A percentile compares a stretch with the other conserved stretches of the same genome.
Evolutionary conservation across 1,140 invertebrate genomes (phyloP).

Genomic region (Adoxophyes honmai): DNA sequence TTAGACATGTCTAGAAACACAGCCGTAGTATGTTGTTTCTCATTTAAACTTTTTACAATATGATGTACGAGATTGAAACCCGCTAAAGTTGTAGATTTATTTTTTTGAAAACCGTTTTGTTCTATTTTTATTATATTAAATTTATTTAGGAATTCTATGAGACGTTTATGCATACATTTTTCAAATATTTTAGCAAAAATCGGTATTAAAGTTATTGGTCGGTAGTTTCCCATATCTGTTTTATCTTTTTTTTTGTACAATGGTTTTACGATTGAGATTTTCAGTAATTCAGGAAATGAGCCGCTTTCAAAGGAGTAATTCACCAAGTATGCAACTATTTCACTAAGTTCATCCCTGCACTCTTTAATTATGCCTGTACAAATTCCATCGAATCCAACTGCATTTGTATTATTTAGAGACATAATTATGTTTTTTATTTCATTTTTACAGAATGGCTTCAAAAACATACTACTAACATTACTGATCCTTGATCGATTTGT

Average conservation of each 20-base stretch:
- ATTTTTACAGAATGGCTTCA: not conserved
- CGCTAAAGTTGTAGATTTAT: slow-evolving; percentile 7
- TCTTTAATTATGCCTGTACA: slow-evolving; percentile 1
- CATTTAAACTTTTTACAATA: not conserved
- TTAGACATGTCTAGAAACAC: slow-evolving; percentile 9
- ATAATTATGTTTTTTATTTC: not conserved
- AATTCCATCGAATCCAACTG: slow-evolving; percentile 5
- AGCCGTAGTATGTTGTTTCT: not conserved
- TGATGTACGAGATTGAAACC: not conserved
- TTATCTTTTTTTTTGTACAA: slow-evolving; percentile 1
- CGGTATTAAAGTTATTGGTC: slow-evolving; percentile 2
- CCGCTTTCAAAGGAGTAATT: slow-evolving; percentile 2
- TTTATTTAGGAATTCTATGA: not conserved
- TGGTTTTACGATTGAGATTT: slow-evolving; percentile 8
- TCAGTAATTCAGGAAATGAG: not conserved
- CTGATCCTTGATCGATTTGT: no score
- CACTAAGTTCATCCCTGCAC: not conserved
- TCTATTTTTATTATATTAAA: not conserved
- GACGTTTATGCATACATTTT: not conserved
- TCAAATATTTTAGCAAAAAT: not conserved
- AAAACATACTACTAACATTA: slow-evolving; percentile 7
- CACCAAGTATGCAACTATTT: not conserved
- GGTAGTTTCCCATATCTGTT: not conserved
- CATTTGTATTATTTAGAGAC: not conserved
- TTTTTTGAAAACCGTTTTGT: not conserved